Evolutionary conservation across 2,797 vertebrate species (phyloP).

Genomic region (Arrhamphus sclerolepis): DNA sequence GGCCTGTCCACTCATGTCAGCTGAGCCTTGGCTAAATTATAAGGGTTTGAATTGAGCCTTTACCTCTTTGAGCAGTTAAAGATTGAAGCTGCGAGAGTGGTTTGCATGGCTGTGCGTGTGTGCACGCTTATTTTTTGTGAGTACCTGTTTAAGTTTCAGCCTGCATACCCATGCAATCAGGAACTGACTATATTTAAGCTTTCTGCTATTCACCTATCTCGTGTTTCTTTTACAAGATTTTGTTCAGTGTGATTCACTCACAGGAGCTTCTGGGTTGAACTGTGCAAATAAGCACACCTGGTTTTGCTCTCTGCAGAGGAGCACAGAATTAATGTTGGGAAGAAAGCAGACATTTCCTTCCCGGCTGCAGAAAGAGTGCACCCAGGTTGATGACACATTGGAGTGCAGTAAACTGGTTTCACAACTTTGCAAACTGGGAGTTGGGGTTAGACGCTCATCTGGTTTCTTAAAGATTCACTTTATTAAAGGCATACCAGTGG

Average conservation of each 20-base stretch:
- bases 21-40: conserved; percentile 35
- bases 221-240: conserved; percentile 48
- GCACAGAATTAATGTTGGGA: conserved; percentile 58
- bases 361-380: conserved; percentile 43
- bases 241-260: conserved; percentile 60
- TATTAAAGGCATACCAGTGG: background rate
- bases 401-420: conserved; percentile 65
- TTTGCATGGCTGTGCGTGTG: conserved; percentile 27
- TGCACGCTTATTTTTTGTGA: conserved; percentile 38
- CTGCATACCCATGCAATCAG: conserved; percentile 10
- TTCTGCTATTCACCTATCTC: conserved; percentile 49
- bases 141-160: conserved; percentile 32
- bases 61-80: conserved; percentile 25
- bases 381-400: conserved; percentile 52
- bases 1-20: conserved; percentile 55
- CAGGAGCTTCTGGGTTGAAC: conserved; percentile 55
- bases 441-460: conserved; percentile 26
- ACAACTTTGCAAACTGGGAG: conserved; percentile 31
- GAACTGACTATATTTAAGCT: conserved; percentile 36
- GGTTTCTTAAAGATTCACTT: conserved; percentile 28
- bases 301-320: conserved; percentile 41
- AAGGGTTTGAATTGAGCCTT: conserved; percentile 29
- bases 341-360: conserved; percentile 62
- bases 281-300: conserved; percentile 62
- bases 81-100: conserved; percentile 7